Evolutionary conservation across 1,140 invertebrate genomes (phyloP), one percentile per base, ranked within the genome.

Genomic region (Neotoxoptera formosana): DNA sequence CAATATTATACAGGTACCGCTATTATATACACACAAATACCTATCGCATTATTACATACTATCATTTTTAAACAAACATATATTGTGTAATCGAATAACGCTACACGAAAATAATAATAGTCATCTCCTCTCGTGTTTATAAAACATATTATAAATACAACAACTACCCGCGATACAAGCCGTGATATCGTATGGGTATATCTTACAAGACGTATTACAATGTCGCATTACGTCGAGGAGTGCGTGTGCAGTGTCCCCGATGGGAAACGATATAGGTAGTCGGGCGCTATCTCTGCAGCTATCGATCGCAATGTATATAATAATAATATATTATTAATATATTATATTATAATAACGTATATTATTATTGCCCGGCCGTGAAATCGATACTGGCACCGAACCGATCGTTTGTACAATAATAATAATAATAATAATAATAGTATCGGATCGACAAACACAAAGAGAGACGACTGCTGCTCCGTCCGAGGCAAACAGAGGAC

Each of bases 321-420:
- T 83, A 83, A 11, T 41, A 41, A 2, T 2, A 41, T 51, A 88
- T 34, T 34, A 51, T 88, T n/a, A n/a, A n/a, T n/a, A n/a, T 41
- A 41, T 41, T 2, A 41, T 51, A 88, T 34, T 34, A 51, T 88
- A 51, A 88, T 7, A 34, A 34, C n/a, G n/a, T 89, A 48, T n/a
- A n/a, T n/a, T n/a, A n/a, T n/a, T 45, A 89, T 23, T 53, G 87
- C 34, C n/a, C 21, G 4, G 87, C 21, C 51, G 51, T 56, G n/a
- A 89, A 89, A 60, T 60, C 88, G 88, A 90, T 90, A 90, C 53
- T 23, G n/a, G 21, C 34, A 53, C 87, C 21, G 4, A 89, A 53
- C 48, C 25, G 14, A 56, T 89, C 87, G n/a, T 45, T 41, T n/a
- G 60, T 67, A 60, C 23, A 60, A 41, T 41, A 41, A 41, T 25